Evolutionary conservation across 2,888 invertebrate genomes (phyloP).

Genomic region (Nemurella pictetii): DNA sequence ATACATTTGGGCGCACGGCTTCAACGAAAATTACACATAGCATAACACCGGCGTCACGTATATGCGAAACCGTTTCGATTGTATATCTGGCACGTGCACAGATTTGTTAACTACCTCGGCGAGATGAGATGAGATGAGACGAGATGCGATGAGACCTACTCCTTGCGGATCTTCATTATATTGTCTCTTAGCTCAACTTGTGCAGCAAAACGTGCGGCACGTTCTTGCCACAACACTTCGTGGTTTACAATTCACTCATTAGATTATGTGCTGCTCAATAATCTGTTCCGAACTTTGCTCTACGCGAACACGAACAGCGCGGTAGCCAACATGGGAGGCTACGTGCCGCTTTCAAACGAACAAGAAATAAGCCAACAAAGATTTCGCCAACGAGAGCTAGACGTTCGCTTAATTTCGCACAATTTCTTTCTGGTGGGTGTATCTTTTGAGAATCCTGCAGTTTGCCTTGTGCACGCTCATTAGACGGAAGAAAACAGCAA

Average conservation of each 20-base stretch:
- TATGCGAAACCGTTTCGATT: not conserved
- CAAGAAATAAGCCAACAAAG: too few relatives aligned
- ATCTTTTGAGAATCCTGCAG: not conserved
- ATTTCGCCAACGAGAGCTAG: not conserved
- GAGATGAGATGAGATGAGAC: not conserved
- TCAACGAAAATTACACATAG: not conserved
- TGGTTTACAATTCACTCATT: not conserved
- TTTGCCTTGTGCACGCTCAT: not conserved
- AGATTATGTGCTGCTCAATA: not conserved
- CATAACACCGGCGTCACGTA: not conserved
- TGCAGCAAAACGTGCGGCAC: not conserved
- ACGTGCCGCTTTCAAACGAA: too few relatives aligned
- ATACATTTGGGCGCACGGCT: not conserved
- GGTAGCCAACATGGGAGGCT: too few relatives aligned
- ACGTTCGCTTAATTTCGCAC: not conserved
- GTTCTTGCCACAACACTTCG: not conserved
- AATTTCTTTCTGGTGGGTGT: too few relatives aligned
- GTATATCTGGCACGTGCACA: not conserved
- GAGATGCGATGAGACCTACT: not conserved
- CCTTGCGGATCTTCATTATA: not conserved
- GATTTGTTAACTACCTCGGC: not conserved
- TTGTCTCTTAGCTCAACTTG: not conserved
- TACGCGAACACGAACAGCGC: too few relatives aligned
- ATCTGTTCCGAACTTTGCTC: not conserved
- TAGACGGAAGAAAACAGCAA: not conserved